Base-by-base conservation (phyloP, 2,113 vertebrate genomes). In the Lagopus muta region DNA sequence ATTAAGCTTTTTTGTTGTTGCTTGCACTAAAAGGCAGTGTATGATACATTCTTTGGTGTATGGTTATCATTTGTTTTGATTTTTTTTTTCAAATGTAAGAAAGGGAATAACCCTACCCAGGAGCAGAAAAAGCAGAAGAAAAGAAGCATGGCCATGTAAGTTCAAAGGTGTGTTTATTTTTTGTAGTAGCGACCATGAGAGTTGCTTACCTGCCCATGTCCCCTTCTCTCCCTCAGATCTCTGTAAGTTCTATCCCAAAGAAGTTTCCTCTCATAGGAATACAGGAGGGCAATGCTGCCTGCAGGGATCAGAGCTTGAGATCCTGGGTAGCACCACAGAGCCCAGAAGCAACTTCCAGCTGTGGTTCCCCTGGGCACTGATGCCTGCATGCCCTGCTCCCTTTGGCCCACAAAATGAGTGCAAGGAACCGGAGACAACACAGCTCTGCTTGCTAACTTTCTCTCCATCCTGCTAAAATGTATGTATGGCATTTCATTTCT, bases 221-320 rank as follows among this genome's bases (percentile, higher is more conserved):
- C 27, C 34, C n/a, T 42, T 28, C 32, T 62, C 27, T 86, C 20
- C 57, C 58, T 67, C 45, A 58, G 16, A 10, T 16, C 45, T 34
- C 86, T 54, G 32, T 0, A 0, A 61, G 36, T 42, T 83, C 66
- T 27, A 17, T 11, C 40, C 22, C 3, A 36, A 3, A 11, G 22
- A 36, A 9, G 7, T 60, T 92, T 75, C 47, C 70, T 20, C 52
- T 38, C 32, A 3, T 0, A 20, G 34, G 18, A 42, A 0, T 1
- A 3, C 42, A 12, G 42, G 22, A 64, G 5, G 18, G 21, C 65
- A 64, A 7, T 1, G 13, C 20, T 78, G 21, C 54, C 61, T 32
- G 22, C 13, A 57, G 43, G 54, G 40, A 8, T 8, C 76, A 30
- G 43, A 42, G 12, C 25, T 52, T 32, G 10, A 47, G 16, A 18